Evolutionary conservation across 2,113 vertebrate species (phyloP).

Genomic region (Stigmatopora nigra): DNA sequence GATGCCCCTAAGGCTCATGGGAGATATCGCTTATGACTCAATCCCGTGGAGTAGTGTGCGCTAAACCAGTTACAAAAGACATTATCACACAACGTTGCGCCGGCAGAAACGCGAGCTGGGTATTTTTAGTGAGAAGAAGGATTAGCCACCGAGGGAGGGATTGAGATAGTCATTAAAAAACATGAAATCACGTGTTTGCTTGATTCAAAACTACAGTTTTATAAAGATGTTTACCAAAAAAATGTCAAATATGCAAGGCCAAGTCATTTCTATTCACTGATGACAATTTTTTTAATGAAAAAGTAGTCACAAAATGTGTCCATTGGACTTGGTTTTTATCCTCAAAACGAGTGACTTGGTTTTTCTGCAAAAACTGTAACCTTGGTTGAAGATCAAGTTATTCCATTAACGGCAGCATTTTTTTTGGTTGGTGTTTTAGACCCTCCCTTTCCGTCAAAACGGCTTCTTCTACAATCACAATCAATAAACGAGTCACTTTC

Average conservation of each 20-base stretch:
- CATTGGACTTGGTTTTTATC: too few relatives aligned
- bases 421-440: not conserved
- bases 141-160: not conserved
- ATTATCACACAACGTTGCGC: constrained; percentile 34
- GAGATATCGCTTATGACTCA: constrained; percentile 45
- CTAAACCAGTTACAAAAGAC: constrained; percentile 44
- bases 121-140: not conserved
- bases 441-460: constrained; percentile 23
- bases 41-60: constrained; percentile 32
- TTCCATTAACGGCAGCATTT: not conserved
- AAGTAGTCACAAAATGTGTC: not conserved
- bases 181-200: not conserved
- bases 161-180: not conserved
- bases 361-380: not conserved
- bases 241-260: too few relatives aligned
- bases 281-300: too few relatives aligned
- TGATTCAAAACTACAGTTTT: not conserved
- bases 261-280: not conserved
- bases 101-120: not conserved
- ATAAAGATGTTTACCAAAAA: not conserved
- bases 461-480: constrained; percentile 18
- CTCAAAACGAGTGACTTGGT: not conserved
- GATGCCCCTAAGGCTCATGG: constrained; percentile 15
- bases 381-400: not conserved
- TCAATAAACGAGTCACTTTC: constrained; percentile 25